phyloP scores from a whole-genome alignment of 1,140 invertebrate genomes.

The Drosophila orosa region DNA sequence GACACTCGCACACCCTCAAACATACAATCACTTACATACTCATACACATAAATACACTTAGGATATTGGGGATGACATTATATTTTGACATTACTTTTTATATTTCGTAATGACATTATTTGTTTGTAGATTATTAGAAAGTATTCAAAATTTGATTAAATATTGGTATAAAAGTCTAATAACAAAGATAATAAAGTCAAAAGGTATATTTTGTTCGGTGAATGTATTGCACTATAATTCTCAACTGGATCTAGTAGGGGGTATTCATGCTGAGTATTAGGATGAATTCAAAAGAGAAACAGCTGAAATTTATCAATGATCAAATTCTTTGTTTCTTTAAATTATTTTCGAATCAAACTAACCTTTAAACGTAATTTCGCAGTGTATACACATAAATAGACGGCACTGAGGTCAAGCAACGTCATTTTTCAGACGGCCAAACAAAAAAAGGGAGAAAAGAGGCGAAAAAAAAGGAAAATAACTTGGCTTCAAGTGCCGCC shows the following conservation, averaged over 20 bases:
- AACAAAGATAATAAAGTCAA: neutral
- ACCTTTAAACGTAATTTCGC: neutral
- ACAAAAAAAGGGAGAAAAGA: conserved; percentile 20
- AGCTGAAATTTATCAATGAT: neutral
- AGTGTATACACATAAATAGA: conserved; percentile 22
- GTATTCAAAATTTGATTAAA: neutral
- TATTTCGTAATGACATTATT: neutral
- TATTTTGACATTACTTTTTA: too few species aligned
- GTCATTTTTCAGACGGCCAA: conserved; percentile 75
- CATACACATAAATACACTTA: neutral
- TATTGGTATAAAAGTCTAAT: neutral
- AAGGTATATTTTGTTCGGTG: neutral
- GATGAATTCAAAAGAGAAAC: neutral
- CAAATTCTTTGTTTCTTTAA: neutral
- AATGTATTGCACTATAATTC: neutral
- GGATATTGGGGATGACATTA: neutral
- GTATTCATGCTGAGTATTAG: too few species aligned
- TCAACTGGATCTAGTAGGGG: neutral
- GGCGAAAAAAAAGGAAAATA: conserved; percentile 22
- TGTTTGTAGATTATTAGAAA: neutral
- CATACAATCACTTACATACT: conserved; percentile 7
- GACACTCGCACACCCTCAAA: conserved; percentile 26
- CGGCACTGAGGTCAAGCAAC: conserved; percentile 69
- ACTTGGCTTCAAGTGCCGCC: conserved; percentile 58
- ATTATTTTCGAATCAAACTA: neutral